These are phyloP conservation scores for Idaea dimidiata DNA, from an alignment of 2,888 invertebrate species.

Conservation along the genomic window DNA sequence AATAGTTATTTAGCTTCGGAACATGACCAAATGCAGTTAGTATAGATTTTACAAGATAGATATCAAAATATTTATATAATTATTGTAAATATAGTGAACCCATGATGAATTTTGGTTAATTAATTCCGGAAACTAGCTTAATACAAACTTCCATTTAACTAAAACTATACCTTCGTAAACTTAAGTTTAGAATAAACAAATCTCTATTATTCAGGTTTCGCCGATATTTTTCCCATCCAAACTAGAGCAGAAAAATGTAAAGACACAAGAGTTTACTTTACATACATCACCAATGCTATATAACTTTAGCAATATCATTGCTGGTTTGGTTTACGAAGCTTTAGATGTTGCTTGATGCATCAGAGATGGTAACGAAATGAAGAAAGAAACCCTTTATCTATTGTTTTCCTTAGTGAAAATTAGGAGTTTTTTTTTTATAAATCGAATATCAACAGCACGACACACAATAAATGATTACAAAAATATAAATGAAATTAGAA, in stretches of 20 bases:
- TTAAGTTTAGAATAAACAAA: not conserved
- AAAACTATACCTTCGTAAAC: not conserved
- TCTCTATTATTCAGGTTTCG: not conserved
- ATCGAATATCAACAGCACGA: too few relatives aligned
- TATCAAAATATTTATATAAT: too few relatives aligned
- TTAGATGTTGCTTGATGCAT: conserved; percentile 87
- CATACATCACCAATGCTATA: conserved; percentile 78
- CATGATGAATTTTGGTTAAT: too few relatives aligned
- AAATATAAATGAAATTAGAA: too few relatives aligned
- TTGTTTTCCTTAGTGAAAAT: too few relatives aligned
- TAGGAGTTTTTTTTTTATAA: too few relatives aligned
- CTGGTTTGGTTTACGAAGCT: conserved; percentile 87
- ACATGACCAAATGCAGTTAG: not conserved
- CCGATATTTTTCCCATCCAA: not conserved
- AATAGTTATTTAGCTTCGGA: not conserved
- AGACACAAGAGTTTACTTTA: conserved; percentile 77
- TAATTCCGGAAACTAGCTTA: too few relatives aligned
- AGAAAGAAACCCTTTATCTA: too few relatives aligned
- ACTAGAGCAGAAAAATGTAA: conserved; percentile 70
- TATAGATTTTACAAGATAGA: not conserved
- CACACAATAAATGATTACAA: too few relatives aligned
- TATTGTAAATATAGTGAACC: too few relatives aligned
- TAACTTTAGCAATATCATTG: conserved; percentile 83
- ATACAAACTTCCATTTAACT: too few relatives aligned
- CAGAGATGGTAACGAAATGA: conserved; percentile 51